A percentile compares a stretch with the other conserved stretches of the same genome.
phyloP scores from a whole-genome alignment of 2,797 vertebrate species.

The Bryconaethiops microstoma region DNA sequence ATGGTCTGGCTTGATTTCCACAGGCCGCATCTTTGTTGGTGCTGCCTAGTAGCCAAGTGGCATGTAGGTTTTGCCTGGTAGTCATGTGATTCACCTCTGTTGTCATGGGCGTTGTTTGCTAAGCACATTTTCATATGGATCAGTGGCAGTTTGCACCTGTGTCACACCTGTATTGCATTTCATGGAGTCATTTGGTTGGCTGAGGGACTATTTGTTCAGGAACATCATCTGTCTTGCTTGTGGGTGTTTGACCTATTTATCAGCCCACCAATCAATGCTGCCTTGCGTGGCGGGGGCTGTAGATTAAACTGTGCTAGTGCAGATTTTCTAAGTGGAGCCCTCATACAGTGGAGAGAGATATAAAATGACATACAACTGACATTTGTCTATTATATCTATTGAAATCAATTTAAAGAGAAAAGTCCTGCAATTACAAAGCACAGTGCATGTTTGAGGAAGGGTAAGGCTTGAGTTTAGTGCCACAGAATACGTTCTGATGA shows the following conservation, averaged over 20 bases:
- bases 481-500: no score
- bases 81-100: constrained; percentile 33
- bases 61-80: constrained; percentile 20
- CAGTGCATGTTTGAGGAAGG: neutral
- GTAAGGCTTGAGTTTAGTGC: neutral
- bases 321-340: neutral
- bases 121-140: constrained; percentile 36
- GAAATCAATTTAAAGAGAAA: neutral
- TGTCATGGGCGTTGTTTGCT: constrained; percentile 21
- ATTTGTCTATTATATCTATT: neutral
- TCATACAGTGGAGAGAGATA: neutral
- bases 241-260: constrained; percentile 43
- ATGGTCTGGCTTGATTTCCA: neutral
- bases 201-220: constrained; percentile 12
- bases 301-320: constrained; percentile 30
- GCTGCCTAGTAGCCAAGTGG: constrained; percentile 21
- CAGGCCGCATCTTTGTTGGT: neutral
- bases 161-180: constrained; percentile 35
- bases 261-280: constrained; percentile 31
- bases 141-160: constrained; percentile 38
- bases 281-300: neutral
- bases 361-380: neutral
- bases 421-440: neutral
- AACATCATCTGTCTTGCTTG: constrained; percentile 12
- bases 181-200: constrained; percentile 3